phyloP scores from a whole-genome alignment of 2,113 vertebrate genomes.

The Saguinus imperator region DNA sequence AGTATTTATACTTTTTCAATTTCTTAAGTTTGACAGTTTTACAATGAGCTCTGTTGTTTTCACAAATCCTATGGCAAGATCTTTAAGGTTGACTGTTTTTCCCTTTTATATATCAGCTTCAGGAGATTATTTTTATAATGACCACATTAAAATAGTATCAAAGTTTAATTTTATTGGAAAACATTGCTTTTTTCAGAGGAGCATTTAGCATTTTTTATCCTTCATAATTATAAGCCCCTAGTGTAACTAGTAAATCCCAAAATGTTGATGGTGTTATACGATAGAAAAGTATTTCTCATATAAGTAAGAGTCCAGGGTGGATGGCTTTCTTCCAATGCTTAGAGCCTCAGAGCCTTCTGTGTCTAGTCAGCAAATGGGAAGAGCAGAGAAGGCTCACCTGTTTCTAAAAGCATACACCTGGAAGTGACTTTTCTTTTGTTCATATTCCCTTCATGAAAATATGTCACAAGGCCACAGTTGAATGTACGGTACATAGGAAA shows the following conservation, averaged over 20 bases:
- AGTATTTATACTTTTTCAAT: not conserved
- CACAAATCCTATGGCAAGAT: not conserved
- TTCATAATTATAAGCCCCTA: not conserved
- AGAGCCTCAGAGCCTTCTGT: not conserved
- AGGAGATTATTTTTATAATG: slow-evolving; percentile 13
- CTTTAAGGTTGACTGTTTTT: slow-evolving; percentile 17
- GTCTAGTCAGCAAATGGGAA: not conserved
- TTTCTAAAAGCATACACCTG: not conserved
- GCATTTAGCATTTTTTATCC: not conserved
- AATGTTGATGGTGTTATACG: not conserved
- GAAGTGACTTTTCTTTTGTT: not conserved
- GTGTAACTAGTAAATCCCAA: not conserved
- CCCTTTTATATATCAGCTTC: slow-evolving; percentile 41
- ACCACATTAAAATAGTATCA: not conserved
- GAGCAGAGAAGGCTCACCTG: not conserved
- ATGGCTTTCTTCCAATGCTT: not conserved
- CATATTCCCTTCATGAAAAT: not conserved
- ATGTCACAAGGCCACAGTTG: not conserved
- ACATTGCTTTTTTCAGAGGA: not conserved
- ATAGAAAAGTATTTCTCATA: not conserved
- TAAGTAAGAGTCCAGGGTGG: not conserved
- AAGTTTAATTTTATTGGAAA: slow-evolving; percentile 37
- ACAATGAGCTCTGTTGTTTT: not conserved
- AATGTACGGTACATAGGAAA: not conserved
- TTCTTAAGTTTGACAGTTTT: not conserved